Conservation (phyloP, 2,113 vertebrate species). For the Melanotaenia duboulayi region DNA sequence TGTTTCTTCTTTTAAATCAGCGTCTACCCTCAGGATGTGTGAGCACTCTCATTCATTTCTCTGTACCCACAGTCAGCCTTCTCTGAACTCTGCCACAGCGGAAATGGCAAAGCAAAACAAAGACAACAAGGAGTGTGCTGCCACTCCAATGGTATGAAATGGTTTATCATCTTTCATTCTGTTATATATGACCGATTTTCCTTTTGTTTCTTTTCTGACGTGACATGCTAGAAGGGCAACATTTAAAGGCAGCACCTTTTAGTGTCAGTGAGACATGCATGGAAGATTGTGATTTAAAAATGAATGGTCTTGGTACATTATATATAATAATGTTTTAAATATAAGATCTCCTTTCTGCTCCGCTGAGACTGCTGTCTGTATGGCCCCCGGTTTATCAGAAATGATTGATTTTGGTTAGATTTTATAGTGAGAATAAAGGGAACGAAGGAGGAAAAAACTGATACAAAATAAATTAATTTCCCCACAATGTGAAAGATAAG, state of each 20-base stretch:
- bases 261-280: constrained; percentile 41
- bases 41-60: constrained; percentile 47
- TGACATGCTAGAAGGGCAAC: constrained; percentile 40
- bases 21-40: constrained; percentile 75
- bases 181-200: constrained; percentile 61
- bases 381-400: constrained; percentile 45
- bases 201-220: constrained; percentile 42
- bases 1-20: constrained; percentile 79
- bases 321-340: constrained; percentile 77
- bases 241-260: constrained; percentile 42
- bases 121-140: constrained; percentile 65
- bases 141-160: constrained; percentile 67
- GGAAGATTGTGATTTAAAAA: constrained; percentile 65
- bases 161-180: constrained; percentile 59
- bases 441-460: neutral
- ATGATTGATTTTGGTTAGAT: constrained; percentile 61
- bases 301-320: constrained; percentile 66
- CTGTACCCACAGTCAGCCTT: constrained; percentile 46
- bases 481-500: constrained; percentile 4
- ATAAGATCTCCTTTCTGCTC: constrained; percentile 57
- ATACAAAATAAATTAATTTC: constrained; percentile 19
- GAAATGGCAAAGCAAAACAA: constrained; percentile 72
- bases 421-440: constrained; percentile 22
- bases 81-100: constrained; percentile 65
- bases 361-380: constrained; percentile 45